A percentile compares a stretch with the other conserved stretches of the same genome.
These are phyloP conservation scores for Taenioides sp. DNA, from an alignment of 2,797 vertebrate genomes.

Conservation along the genomic window DNA sequence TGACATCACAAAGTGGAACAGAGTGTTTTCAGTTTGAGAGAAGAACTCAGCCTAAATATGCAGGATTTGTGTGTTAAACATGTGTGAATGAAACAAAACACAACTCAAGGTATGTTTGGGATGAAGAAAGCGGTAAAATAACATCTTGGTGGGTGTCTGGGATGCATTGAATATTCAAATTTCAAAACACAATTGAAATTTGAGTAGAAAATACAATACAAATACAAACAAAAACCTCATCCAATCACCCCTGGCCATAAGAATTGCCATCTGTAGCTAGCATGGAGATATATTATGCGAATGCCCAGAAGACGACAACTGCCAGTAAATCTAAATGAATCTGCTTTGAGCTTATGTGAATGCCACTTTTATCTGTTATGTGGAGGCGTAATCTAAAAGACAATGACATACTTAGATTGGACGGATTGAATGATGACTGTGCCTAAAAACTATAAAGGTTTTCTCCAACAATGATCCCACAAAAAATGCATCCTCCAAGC, in stretches of 20 bases:
- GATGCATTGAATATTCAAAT: background rate
- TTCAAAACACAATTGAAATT: background rate
- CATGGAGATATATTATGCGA: background rate
- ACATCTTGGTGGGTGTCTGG: background rate
- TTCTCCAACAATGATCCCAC: background rate
- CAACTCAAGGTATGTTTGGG: too few species aligned
- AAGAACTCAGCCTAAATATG: too few species aligned
- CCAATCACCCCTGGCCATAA: background rate
- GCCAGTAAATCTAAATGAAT: background rate
- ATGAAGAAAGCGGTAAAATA: too few species aligned
- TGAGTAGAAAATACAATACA: background rate
- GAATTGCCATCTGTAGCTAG: background rate
- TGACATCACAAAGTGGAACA: too few species aligned
- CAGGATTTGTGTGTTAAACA: too few species aligned
- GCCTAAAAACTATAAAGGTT: background rate
- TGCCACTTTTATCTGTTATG: background rate
- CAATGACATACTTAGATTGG: conserved; percentile 1
- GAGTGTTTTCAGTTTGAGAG: too few species aligned
- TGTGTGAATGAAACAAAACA: too few species aligned
- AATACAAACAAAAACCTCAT: background rate
- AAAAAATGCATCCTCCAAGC: background rate
- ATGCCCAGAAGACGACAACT: background rate
- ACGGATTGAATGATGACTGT: background rate
- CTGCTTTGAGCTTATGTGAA: background rate
- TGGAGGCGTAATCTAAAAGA: background rate